Percentiles rank a stretch among this genome's conserved stretches.
These are phyloP conservation scores for Lathronympha strigana DNA, from an alignment of 2,888 invertebrate genomes.

Conservation along the genomic window DNA sequence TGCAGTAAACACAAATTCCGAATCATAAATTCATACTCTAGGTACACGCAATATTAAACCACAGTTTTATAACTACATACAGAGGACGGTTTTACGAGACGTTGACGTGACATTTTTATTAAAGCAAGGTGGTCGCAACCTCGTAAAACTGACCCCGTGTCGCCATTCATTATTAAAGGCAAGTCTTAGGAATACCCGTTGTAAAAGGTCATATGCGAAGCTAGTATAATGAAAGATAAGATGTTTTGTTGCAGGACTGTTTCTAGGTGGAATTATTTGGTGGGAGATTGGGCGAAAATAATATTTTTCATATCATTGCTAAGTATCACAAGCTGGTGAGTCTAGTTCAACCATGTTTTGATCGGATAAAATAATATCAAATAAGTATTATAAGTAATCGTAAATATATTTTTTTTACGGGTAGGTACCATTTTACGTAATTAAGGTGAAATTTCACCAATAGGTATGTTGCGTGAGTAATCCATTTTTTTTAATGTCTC, in stretches of 20 bases:
- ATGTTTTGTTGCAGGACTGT: neutral
- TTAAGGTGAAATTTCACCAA: too few relatives aligned
- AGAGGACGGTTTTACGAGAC: conserved; percentile 42
- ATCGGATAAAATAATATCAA: too few relatives aligned
- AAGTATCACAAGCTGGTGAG: neutral
- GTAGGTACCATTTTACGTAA: too few relatives aligned
- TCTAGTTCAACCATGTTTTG: too few relatives aligned
- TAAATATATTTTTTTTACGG: too few relatives aligned
- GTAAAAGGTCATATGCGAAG: neutral
- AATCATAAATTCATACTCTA: neutral
- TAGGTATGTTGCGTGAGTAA: too few relatives aligned
- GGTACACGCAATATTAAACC: conserved; percentile 3
- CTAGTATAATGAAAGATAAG: neutral
- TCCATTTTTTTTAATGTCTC: too few relatives aligned
- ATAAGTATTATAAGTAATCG: too few relatives aligned
- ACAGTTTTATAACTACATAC: conserved; percentile 15
- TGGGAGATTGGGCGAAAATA: neutral
- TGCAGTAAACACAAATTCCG: neutral
- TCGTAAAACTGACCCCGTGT: conserved; percentile 64
- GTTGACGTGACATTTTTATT: conserved; percentile 67
- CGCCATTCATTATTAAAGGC: conserved; percentile 30
- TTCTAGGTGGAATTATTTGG: conserved; percentile 15
- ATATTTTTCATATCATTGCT: conserved; percentile 11
- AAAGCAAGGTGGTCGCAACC: conserved; percentile 70
- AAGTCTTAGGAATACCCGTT: neutral